Base-by-base conservation (phyloP, 2,888 invertebrate species). In the Cheilosia vernalis region DNA sequence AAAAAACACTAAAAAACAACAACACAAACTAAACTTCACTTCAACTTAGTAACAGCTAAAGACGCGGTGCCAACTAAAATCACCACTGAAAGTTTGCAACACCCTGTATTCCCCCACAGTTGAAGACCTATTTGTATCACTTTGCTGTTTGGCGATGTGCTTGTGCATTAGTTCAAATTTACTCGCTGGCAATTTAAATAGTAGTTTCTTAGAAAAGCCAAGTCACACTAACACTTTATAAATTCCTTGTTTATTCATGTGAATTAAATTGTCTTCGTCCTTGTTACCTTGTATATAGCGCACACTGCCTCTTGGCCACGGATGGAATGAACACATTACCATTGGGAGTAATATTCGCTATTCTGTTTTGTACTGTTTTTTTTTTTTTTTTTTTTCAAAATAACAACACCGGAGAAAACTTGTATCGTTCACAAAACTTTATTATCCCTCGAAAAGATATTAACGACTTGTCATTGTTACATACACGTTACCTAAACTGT, bases 401-500 rank as follows among this genome's bases (percentile, higher is more conserved):
- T 24, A 76, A 83, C 78, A 67, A 63, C 63, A 67, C 51, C 42
- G 19, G 72, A 63, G 66, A 61, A 78, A 78, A 78, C 72, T 73
- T 79, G 64, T 72, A 47, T 66, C 56, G 37, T 44, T 42, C 56
- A 51, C 27, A 79, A 63, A 64, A 73, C 67, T 73, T 79, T 80
- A 76, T 76, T 70, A 80, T 80, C 73, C 56, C 79, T 69, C 66
- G 69, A 66, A 84, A 79, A 63, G 67, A 84, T 83, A 83, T 83
- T 84, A 79, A 79, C 79, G 83, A 74, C 73, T 79, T 73, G 83
- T 73, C 72, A 70, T 76, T 76, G 70, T 80, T 76, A 70, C 79
- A 74, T 80, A 73, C 69, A 64, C 69, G 74, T 80, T 76, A 66
- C 79, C 80, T 80, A 73, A 74, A 64, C 69, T 80, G 74, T 80